These are phyloP conservation scores for Melanotaenia nigrans DNA, from an alignment of 2,797 vertebrate genomes.

Conservation along the genomic window DNA sequence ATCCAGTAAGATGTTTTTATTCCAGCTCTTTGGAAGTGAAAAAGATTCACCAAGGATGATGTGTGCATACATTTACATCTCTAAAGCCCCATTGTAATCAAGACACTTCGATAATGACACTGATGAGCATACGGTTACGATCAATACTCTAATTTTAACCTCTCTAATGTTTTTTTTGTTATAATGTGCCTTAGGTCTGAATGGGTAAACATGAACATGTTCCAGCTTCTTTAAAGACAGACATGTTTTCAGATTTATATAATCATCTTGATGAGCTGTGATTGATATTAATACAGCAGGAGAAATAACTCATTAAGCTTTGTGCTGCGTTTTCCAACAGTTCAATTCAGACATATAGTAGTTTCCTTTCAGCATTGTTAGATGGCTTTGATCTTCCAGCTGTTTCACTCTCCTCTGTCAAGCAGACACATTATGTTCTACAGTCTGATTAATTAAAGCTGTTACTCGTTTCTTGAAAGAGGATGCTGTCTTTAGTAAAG, in stretches of 20 bases:
- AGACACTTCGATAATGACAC: too few species aligned
- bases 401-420: conserved; percentile 11
- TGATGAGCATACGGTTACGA: too few species aligned
- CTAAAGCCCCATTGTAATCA: too few species aligned
- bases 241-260: conserved; percentile 18
- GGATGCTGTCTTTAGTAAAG: conserved; percentile 21
- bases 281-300: conserved; percentile 17
- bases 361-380: conserved; percentile 10
- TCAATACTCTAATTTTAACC: too few species aligned
- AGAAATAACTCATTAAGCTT: conserved; percentile 17
- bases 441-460: conserved; percentile 38
- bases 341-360: conserved; percentile 5
- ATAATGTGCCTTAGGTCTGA: too few species aligned
- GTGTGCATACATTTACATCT: too few species aligned
- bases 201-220: too few species aligned
- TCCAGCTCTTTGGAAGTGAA: too few species aligned
- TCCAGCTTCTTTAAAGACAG: not conserved
- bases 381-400: conserved; percentile 23
- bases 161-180: too few species aligned
- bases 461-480: conserved; percentile 15
- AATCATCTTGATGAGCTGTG: conserved; percentile 14
- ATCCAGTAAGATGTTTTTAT: too few species aligned
- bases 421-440: not conserved
- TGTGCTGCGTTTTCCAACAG: conserved; percentile 4
- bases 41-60: too few species aligned